These are phyloP conservation scores for Lepidotrigona ventralis DNA, from an alignment of 1,140 invertebrate species.

Conservation along the genomic window DNA sequence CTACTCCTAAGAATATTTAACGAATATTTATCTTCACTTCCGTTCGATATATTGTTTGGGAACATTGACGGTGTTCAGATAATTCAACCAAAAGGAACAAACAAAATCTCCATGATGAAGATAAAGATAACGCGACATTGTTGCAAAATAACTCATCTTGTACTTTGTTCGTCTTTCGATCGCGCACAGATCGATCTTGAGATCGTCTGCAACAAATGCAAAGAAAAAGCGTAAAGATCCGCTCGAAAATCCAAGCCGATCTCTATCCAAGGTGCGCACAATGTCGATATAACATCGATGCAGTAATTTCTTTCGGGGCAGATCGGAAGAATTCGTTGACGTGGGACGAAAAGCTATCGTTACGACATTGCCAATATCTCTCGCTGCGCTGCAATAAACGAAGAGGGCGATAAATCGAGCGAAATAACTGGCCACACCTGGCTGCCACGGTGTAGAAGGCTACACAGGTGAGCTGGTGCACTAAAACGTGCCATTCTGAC, in stretches of 20 bases:
- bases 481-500: slow-evolving; percentile 37
- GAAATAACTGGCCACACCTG: slow-evolving; percentile 63
- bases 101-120: no score
- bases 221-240: no score
- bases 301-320: background rate
- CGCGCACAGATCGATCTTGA: slow-evolving; percentile 41
- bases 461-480: slow-evolving; percentile 38
- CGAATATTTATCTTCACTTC: no score
- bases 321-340: slow-evolving; percentile 27
- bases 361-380: slow-evolving; percentile 47
- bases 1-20: no score
- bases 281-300: background rate
- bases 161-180: background rate
- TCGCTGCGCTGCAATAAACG: slow-evolving; percentile 44
- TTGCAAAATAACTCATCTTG: no score
- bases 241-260: slow-evolving; percentile 8
- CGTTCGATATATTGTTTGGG: no score
- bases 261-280: background rate
- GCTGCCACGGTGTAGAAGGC: slow-evolving; percentile 27
- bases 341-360: slow-evolving; percentile 47
- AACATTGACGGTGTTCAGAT: no score
- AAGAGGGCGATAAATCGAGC: slow-evolving; percentile 61
- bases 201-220: slow-evolving; percentile 8
- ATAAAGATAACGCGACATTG: no score
- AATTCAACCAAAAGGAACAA: no score